phyloP scores from a whole-genome alignment of 2,113 vertebrate species.

The Dinomys branickii region DNA sequence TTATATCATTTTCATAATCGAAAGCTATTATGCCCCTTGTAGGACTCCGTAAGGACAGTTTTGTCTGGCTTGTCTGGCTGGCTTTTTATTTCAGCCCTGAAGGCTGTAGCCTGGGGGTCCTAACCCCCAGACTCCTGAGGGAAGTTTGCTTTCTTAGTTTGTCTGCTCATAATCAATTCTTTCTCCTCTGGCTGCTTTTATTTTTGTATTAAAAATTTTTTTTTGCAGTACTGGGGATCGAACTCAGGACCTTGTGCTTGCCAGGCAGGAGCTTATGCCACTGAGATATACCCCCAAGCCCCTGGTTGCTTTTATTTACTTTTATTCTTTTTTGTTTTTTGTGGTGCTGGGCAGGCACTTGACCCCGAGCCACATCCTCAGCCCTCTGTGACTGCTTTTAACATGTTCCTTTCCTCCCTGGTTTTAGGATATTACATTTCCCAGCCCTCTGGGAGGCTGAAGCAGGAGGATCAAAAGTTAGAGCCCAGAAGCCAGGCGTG shows the following conservation, averaged over 20 bases:
- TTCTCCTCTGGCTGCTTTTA: background rate
- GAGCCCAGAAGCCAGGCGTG: too few relatives aligned
- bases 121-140: too few relatives aligned
- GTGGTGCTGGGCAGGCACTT: background rate
- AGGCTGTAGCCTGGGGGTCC: background rate
- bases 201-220: too few relatives aligned
- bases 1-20: background rate
- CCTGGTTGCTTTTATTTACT: background rate
- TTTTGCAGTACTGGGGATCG: too few relatives aligned
- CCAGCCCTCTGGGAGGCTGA: background rate
- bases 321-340: background rate
- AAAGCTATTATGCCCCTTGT: background rate
- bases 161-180: background rate
- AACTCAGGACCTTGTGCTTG: too few relatives aligned
- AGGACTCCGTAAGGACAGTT: too few relatives aligned
- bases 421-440: background rate
- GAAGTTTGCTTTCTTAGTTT: background rate
- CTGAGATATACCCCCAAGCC: too few relatives aligned
- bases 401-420: background rate
- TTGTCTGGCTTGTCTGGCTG: background rate
- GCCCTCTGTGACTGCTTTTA: background rate
- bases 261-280: too few relatives aligned
- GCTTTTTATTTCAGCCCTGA: background rate
- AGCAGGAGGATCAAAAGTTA: background rate
- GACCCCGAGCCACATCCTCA: background rate